phyloP scores from a whole-genome alignment of 2,797 vertebrate genomes.

The Dendrocincla tyrannina region DNA sequence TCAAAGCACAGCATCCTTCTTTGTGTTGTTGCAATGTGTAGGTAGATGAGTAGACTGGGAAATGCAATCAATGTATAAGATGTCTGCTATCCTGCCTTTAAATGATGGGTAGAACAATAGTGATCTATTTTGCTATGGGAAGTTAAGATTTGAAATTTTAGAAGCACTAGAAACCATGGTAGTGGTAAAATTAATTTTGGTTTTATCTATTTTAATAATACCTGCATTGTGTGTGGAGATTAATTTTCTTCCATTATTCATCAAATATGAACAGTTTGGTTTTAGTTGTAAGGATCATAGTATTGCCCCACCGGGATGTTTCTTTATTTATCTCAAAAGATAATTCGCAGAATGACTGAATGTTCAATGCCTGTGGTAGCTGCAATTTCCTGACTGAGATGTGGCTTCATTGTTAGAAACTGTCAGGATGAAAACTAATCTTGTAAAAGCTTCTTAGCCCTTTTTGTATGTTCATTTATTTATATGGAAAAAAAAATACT shows the following conservation, averaged over 20 bases:
- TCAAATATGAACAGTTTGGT: neutral
- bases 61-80: neutral
- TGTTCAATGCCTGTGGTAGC: neutral
- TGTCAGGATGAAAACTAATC: neutral
- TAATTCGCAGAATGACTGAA: neutral
- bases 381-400: constrained; percentile 33
- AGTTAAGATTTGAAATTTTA: neutral
- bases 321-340: neutral
- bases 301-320: neutral
- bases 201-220: neutral
- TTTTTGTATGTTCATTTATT: neutral
- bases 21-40: neutral
- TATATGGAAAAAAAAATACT: neutral
- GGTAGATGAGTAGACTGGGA: neutral
- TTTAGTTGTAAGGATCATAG: neutral
- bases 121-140: neutral
- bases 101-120: neutral
- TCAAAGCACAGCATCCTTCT: neutral
- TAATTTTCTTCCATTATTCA: neutral
- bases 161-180: neutral
- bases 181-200: neutral
- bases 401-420: neutral
- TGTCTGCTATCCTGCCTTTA: neutral
- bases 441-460: constrained; percentile 2
- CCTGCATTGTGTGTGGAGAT: neutral